Percentiles rank a stretch among this genome's conserved stretches.
phyloP scores from a whole-genome alignment of 2,888 invertebrate species.

The Actias luna region DNA sequence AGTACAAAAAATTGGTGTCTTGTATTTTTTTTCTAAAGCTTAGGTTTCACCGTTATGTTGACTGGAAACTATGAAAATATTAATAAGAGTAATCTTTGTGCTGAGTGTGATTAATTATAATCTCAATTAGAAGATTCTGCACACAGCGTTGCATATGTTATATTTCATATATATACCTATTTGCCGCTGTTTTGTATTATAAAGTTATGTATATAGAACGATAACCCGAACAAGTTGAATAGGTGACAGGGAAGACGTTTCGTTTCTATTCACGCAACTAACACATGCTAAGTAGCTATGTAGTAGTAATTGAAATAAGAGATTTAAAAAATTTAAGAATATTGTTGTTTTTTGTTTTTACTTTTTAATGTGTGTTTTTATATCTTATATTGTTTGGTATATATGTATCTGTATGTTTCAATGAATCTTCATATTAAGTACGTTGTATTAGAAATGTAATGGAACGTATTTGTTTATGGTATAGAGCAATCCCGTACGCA shows the following conservation, averaged over 20 bases:
- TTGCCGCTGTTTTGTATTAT: slow-evolving; percentile 75
- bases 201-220: slow-evolving; percentile 49
- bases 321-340: background rate
- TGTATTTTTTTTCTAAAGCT: slow-evolving; percentile 60
- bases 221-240: slow-evolving; percentile 60
- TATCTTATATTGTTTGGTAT: background rate
- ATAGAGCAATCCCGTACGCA: slow-evolving; percentile 29
- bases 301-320: background rate
- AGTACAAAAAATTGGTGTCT: slow-evolving; percentile 78
- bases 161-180: slow-evolving; percentile 62
- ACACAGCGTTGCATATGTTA: slow-evolving; percentile 51
- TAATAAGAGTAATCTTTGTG: background rate
- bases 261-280: slow-evolving; percentile 56
- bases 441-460: background rate
- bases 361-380: background rate
- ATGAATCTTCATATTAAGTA: slow-evolving; percentile 21
- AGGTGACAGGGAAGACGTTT: slow-evolving; percentile 36
- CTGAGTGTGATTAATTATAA: slow-evolving; percentile 9
- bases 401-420: slow-evolving; percentile 14
- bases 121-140: slow-evolving; percentile 30
- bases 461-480: slow-evolving; percentile 13
- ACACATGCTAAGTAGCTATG: background rate
- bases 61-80: slow-evolving; percentile 14
- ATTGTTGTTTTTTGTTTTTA: background rate
- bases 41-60: slow-evolving; percentile 37